Percentiles rank a stretch among this genome's conserved stretches.
Evolutionary conservation across 2,797 vertebrate species (phyloP).

Genomic region (Psittacula echo): DNA sequence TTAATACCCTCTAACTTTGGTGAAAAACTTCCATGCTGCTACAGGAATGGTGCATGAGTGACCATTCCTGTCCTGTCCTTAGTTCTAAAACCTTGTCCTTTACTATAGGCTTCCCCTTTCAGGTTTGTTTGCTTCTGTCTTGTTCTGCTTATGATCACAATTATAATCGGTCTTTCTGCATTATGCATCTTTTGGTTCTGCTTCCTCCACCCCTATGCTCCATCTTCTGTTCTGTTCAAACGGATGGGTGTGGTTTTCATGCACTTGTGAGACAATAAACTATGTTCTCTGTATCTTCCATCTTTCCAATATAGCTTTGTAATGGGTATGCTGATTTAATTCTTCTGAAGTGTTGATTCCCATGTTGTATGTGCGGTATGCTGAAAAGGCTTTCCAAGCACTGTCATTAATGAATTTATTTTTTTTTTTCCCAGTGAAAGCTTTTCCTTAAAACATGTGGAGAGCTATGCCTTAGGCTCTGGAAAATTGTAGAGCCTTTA

Average conservation of each 20-base stretch:
- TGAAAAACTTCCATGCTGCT: not conserved
- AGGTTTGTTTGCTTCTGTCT: not conserved
- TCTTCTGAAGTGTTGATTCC: not conserved
- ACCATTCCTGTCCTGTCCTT: not conserved
- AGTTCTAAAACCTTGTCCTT: not conserved
- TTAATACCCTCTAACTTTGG: not conserved
- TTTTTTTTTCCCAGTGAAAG: not conserved
- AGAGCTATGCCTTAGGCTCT: not conserved
- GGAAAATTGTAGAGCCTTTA: not conserved
- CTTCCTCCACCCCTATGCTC: not conserved
- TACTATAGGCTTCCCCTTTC: not conserved
- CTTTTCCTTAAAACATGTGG: not conserved
- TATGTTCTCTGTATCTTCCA: not conserved
- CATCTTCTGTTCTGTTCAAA: not conserved
- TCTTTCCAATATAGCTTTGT: not conserved
- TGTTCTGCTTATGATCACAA: not conserved
- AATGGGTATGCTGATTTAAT: not conserved
- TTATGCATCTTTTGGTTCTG: not conserved
- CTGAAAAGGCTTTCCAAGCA: not conserved
- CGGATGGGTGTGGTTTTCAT: not conserved
- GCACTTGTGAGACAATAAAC: not conserved
- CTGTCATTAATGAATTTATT: not conserved
- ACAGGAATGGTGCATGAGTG: not conserved
- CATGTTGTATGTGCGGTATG: not conserved
- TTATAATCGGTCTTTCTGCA: not conserved